Evolutionary conservation across 1,140 invertebrate genomes (phyloP).

Genomic region (Aphaenogaster floridana): DNA sequence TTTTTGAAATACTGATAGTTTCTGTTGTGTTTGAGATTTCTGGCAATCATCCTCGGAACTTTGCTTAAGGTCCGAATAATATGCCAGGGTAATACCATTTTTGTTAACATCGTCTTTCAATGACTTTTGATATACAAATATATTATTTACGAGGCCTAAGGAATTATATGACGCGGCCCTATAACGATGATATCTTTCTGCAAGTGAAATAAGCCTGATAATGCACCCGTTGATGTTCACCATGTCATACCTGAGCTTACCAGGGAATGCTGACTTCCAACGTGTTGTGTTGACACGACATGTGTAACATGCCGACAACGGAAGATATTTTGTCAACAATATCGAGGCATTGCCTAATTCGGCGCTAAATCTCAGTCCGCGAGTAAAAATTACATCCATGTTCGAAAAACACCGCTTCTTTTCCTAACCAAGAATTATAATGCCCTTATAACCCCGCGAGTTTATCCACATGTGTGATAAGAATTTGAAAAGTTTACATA

Average conservation of each 20-base stretch:
- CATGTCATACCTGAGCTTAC: conserved; percentile 55
- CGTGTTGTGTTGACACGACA: conserved; percentile 24
- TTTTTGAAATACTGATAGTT: conserved; percentile 91
- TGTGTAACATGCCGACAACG: conserved; percentile 49
- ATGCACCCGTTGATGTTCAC: neutral
- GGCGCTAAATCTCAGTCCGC: conserved; percentile 56
- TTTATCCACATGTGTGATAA: neutral
- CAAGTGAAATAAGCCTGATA: conserved; percentile 20
- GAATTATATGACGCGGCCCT: conserved; percentile 42
- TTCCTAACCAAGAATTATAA: conserved; percentile 65
- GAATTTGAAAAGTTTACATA: neutral
- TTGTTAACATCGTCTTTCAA: conserved; percentile 14
- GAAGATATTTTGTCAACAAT: conserved; percentile 55
- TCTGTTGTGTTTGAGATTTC: conserved; percentile 74
- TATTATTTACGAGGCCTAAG: conserved; percentile 51
- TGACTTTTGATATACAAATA: conserved; percentile 24
- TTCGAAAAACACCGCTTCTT: conserved; percentile 59
- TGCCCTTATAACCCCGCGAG: neutral
- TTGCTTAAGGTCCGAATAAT: conserved; percentile 53
- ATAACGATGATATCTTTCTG: conserved; percentile 54
- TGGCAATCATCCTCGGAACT: neutral
- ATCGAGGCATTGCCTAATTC: conserved; percentile 45
- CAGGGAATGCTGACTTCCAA: conserved; percentile 57
- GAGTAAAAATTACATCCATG: conserved; percentile 73
- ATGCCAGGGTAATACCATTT: conserved; percentile 13